Conservation (phyloP, 2,113 vertebrate genomes). For the Cryptomyrus ogoouensis region DNA sequence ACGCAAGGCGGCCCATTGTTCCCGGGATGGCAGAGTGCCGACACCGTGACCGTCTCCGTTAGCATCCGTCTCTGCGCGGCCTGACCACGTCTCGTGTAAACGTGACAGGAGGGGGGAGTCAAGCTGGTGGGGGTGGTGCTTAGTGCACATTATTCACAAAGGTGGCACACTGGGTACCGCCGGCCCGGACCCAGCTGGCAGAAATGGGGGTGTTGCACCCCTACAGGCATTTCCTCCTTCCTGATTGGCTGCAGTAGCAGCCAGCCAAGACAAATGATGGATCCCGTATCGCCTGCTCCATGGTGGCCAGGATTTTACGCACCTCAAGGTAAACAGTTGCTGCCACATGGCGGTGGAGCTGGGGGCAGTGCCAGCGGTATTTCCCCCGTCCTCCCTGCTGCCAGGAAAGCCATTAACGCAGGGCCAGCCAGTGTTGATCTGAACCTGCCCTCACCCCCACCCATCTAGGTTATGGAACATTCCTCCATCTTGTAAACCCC, state of each 20-base stretch:
- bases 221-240: not conserved
- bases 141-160: not conserved
- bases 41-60: not conserved
- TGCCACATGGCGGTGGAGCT: not conserved
- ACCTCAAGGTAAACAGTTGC: not conserved
- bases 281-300: not conserved
- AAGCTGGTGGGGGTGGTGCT: not conserved
- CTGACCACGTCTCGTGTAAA: not conserved
- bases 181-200: not conserved
- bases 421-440: not conserved
- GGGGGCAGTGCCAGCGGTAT: not conserved
- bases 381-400: not conserved
- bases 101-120: not conserved
- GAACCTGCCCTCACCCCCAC: not conserved
- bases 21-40: not conserved
- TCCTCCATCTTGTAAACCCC: constrained; percentile 34
- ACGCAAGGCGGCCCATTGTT: not conserved
- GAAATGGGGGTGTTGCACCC: not conserved
- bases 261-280: not conserved
- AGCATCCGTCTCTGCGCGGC: not conserved
- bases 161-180: not conserved
- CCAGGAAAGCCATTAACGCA: not conserved
- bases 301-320: not conserved
- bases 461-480: constrained; percentile 35
- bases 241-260: not conserved